Conservation (phyloP, 1,140 invertebrate species). For the Bombus turneri region DNA sequence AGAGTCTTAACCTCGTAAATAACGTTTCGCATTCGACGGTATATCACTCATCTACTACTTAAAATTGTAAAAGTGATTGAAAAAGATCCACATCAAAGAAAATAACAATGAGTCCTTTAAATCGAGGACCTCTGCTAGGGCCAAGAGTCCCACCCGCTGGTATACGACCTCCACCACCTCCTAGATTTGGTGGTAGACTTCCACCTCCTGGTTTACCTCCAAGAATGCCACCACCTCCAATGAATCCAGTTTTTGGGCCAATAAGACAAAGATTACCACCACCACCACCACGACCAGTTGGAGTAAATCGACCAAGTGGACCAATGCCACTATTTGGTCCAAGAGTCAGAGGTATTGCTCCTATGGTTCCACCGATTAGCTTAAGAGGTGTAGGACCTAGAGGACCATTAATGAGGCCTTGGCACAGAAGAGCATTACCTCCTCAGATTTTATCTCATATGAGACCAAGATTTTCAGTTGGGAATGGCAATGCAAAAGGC, state of each 20-base stretch:
- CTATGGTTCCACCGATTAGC: conserved; percentile 68
- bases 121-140: conserved; percentile 71
- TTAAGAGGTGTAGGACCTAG: conserved; percentile 67
- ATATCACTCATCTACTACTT: background rate
- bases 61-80: background rate
- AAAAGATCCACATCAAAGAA: background rate
- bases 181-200: conserved; percentile 71
- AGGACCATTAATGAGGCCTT: conserved; percentile 70
- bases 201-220: conserved; percentile 68
- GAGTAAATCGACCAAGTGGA: conserved; percentile 57
- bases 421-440: conserved; percentile 64
- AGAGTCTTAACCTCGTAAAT: conserved; percentile 18
- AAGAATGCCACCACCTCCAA: conserved; percentile 66
- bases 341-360: conserved; percentile 65
- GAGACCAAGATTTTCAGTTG: conserved; percentile 69
- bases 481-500: conserved; percentile 65
- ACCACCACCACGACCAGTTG: conserved; percentile 61
- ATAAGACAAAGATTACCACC: conserved; percentile 68
- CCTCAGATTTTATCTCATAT: conserved; percentile 70
- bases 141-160: conserved; percentile 67
- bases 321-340: conserved; percentile 69
- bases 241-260: conserved; percentile 66
- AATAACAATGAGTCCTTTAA: conserved; percentile 72
- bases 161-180: conserved; percentile 68
- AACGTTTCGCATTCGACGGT: background rate